Evolutionary conservation across 2,113 vertebrate genomes (phyloP).

Genomic region (Nibea coibor): DNA sequence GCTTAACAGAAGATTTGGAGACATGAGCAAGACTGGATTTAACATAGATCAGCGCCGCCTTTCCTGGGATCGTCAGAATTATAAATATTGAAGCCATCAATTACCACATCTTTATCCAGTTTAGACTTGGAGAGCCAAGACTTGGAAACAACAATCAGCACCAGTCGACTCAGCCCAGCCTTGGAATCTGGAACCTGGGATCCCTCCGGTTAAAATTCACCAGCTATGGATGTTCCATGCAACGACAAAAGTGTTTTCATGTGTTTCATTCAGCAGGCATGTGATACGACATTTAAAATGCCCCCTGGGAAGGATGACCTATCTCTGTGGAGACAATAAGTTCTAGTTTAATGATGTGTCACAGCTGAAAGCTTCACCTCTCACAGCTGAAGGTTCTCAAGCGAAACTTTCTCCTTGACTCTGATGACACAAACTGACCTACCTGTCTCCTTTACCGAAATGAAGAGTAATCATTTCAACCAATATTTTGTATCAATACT

Average conservation of each 20-base stretch:
- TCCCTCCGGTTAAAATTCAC: not conserved
- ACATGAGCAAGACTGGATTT: too few species aligned
- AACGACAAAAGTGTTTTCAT: not conserved
- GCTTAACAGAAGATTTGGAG: too few species aligned
- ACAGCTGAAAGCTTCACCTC: slow-evolving; percentile 52
- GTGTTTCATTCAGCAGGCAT: slow-evolving; percentile 3
- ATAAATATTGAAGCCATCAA: too few species aligned
- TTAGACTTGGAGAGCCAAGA: not conserved
- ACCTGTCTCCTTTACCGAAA: not conserved
- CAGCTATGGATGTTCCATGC: not conserved
- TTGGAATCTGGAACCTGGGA: not conserved
- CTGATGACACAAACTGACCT: not conserved
- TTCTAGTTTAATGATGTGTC: slow-evolving; percentile 63
- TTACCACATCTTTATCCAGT: too few species aligned
- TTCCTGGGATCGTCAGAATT: too few species aligned
- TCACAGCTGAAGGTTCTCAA: slow-evolving; percentile 37
- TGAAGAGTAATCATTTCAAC: not conserved
- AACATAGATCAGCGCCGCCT: too few species aligned
- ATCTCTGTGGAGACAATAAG: slow-evolving; percentile 59
- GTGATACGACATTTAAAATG: slow-evolving; percentile 33
- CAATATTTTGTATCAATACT: not conserved
- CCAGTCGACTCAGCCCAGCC: too few species aligned
- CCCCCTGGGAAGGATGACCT: slow-evolving; percentile 42
- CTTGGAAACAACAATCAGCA: too few species aligned
- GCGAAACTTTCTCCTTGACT: slow-evolving; percentile 22